Evolutionary conservation across 2,888 invertebrate genomes (phyloP).

Genomic region (Campopleginae sp.): DNA sequence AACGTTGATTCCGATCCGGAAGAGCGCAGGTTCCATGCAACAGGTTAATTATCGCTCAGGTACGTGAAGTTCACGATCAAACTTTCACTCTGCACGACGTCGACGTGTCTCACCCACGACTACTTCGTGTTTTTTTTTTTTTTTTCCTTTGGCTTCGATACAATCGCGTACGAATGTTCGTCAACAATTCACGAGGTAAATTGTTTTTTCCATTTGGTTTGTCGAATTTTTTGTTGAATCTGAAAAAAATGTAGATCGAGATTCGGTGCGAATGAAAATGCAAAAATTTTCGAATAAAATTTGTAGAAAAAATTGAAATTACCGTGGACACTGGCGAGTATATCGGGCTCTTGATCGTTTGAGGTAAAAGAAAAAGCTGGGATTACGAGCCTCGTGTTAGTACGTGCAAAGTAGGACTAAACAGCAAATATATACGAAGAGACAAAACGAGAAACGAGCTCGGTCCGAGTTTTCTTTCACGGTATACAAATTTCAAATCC

Average conservation of each 20-base stretch:
- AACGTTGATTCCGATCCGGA: slow-evolving; percentile 66
- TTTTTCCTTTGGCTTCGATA: neutral
- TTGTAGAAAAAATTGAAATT: neutral
- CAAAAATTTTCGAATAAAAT: neutral
- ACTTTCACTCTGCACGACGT: slow-evolving; percentile 78
- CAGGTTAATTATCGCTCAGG: slow-evolving; percentile 29
- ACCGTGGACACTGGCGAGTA: slow-evolving; percentile 10
- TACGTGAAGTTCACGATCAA: slow-evolving; percentile 82
- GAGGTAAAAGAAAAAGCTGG: slow-evolving; percentile 62
- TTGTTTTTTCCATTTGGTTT: neutral
- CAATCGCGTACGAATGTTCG: slow-evolving; percentile 40
- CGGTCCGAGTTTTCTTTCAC: slow-evolving; percentile 46
- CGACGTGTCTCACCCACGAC: slow-evolving; percentile 11
- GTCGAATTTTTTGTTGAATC: neutral
- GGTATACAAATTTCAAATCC: slow-evolving; percentile 18
- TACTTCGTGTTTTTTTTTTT: neutral
- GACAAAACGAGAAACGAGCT: slow-evolving; percentile 9
- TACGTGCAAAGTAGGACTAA: slow-evolving; percentile 64
- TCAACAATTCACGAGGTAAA: neutral
- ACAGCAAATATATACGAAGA: slow-evolving; percentile 44
- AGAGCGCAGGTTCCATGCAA: slow-evolving; percentile 37
- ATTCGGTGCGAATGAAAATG: neutral
- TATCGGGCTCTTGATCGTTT: slow-evolving; percentile 44
- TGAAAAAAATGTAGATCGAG: neutral
- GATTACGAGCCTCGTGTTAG: slow-evolving; percentile 50